phyloP scores from a whole-genome alignment of 92 coral and sea anemone genomes.

The Heliopora coerulea region DNA sequence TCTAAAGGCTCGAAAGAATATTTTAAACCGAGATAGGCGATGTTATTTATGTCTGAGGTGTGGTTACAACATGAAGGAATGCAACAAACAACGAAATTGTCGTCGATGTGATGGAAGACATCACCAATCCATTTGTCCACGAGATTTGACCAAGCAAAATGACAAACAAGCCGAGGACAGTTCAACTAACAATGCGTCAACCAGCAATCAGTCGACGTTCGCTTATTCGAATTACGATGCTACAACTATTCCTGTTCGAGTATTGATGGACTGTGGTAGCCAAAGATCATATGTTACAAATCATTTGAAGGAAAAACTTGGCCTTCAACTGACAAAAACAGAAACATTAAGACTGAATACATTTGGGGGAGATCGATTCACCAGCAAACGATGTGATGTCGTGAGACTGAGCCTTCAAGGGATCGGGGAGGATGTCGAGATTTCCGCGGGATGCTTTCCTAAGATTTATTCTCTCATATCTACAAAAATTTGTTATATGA shows the following conservation, averaged over 20 bases:
- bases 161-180: neutral
- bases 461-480: conserved; percentile 45
- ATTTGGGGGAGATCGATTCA: conserved; percentile 29
- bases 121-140: conserved; percentile 55
- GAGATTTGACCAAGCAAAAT: neutral
- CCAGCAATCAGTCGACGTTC: conserved; percentile 24
- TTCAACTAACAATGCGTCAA: conserved; percentile 44
- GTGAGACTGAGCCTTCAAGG: conserved; percentile 27
- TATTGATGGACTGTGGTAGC: conserved; percentile 60
- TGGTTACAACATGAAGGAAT: conserved; percentile 44
- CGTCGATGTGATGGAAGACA: conserved; percentile 54
- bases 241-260: conserved; percentile 30
- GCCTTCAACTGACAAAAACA: conserved; percentile 30
- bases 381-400: conserved; percentile 34
- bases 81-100: conserved; percentile 52
- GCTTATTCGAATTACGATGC: conserved; percentile 27
- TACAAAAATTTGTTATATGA: conserved; percentile 36
- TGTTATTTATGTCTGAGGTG: conserved; percentile 52
- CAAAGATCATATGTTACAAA: conserved; percentile 60
- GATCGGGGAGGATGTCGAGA: conserved; percentile 21
- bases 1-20: conserved; percentile 40
- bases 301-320: conserved; percentile 39
- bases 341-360: conserved; percentile 56
- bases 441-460: conserved; percentile 43
- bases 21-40: conserved; percentile 39